Base-by-base conservation (phyloP, 1,140 invertebrate species). In the Delia radicum region DNA sequence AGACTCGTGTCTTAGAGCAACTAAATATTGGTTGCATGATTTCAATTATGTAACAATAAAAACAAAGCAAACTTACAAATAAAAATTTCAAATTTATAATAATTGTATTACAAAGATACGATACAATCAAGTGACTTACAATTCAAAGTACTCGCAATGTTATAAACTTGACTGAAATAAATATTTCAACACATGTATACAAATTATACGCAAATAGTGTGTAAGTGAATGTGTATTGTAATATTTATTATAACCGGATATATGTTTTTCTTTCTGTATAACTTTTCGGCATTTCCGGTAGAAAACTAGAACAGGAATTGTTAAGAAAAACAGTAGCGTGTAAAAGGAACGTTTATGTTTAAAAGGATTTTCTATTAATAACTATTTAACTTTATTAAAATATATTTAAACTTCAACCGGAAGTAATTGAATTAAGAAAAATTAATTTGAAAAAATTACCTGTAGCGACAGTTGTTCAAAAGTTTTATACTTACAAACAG, bases 211-310 rank as follows among this genome's bases (percentile, higher is more conserved):
- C n/a, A n/a, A n/a, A n/a, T n/a, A n/a, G n/a, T n/a, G n/a, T n/a
- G n/a, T n/a, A n/a, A 42, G n/a, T 42, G n/a, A 5, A 42, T 42
- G n/a, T 15, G n/a, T 42, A 42, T 42, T 42, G 10, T 24, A 8
- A 55, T 21, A 55, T 55, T 55, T 55, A 55, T 55, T 55, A 55
- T 55, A 55, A 55, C 48, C 48, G 48, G 48, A 55, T 55, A 55
- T 55, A 55, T n/a, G 48, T 55, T 55, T n/a, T 42, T 42, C 37
- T 42, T 42, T 15, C 12, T 42, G 37, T 42, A 15, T 42, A 42
- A 42, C 8, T 8, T 5, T 42, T 42, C 12, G 12, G 37, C 12
- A 42, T 42, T 42, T 42, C 37, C 37, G 12, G 37, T 42, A 1
- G 0, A n/a, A 42, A 42, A 15, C 12, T 42, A 42, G 37, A 42